These are phyloP conservation scores for Drosophila pandora DNA, from an alignment of 1,140 invertebrate species.

Conservation along the genomic window DNA sequence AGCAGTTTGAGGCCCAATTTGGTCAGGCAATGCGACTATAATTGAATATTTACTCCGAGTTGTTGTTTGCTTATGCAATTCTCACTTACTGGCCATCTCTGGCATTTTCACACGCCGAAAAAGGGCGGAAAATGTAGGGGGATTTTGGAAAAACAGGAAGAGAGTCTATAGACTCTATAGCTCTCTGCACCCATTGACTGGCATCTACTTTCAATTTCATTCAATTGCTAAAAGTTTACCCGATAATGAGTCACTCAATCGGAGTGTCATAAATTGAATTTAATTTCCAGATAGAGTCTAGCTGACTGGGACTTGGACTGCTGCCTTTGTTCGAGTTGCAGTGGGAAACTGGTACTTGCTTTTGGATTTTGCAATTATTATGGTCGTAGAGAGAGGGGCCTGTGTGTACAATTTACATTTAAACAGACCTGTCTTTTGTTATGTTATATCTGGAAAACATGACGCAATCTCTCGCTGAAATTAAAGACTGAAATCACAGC, in stretches of 20 bases:
- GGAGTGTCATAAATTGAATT: constrained; percentile 47
- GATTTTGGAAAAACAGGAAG: constrained; percentile 18
- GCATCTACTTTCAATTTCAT: constrained; percentile 69
- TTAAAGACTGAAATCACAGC: constrained; percentile 40
- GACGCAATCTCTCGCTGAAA: constrained; percentile 47
- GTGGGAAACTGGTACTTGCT: constrained; percentile 35
- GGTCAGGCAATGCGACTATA: constrained; percentile 41
- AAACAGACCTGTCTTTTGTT: constrained; percentile 22
- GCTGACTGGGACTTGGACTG: too few species aligned
- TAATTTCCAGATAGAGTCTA: constrained; percentile 35
- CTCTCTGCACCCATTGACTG: too few species aligned
- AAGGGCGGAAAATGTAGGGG: constrained; percentile 22
- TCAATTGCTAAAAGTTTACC: constrained; percentile 36
- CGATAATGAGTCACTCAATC: constrained; percentile 21
- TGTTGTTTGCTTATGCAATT: constrained; percentile 66
- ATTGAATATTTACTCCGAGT: constrained; percentile 29
- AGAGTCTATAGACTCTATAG: constrained; percentile 5
- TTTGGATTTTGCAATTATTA: constrained; percentile 50
- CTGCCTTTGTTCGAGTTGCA: constrained; percentile 37
- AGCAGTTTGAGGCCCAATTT: constrained; percentile 56
- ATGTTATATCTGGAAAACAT: constrained; percentile 22
- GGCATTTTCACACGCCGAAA: constrained; percentile 64
- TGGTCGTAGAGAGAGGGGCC: not conserved
- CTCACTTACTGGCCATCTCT: constrained; percentile 32
- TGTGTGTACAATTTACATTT: constrained; percentile 16